phyloP scores from a whole-genome alignment of 1,140 invertebrate species.

The Drosophila pseudoobscura region DNA sequence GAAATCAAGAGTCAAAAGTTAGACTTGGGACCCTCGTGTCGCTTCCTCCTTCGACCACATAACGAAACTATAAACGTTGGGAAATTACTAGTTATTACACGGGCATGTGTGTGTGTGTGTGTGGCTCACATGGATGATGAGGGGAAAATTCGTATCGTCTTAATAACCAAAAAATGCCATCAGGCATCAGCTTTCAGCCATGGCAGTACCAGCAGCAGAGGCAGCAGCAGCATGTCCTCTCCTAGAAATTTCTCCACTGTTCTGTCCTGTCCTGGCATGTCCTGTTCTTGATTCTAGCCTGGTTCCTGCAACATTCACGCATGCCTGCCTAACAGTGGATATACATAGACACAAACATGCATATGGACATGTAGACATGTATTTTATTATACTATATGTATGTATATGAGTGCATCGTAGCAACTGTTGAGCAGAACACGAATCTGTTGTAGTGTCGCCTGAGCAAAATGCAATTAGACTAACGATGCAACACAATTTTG shows the following conservation, averaged over 20 bases:
- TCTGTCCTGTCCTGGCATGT: neutral
- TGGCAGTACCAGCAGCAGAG: constrained; percentile 7
- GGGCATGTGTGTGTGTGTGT: constrained; percentile 18
- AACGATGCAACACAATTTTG: constrained; percentile 80
- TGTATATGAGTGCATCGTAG: neutral
- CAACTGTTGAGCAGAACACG: constrained; percentile 40
- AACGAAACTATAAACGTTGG: constrained; percentile 39
- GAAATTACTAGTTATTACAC: constrained; percentile 67
- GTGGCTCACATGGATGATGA: constrained; percentile 10
- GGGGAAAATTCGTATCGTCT: constrained; percentile 60
- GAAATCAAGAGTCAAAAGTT: constrained; percentile 77
- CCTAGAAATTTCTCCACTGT: neutral
- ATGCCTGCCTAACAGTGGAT: constrained; percentile 44
- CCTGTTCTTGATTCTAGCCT: constrained; percentile 43
- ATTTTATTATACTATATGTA: constrained; percentile 3
- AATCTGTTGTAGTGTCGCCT: constrained; percentile 55
- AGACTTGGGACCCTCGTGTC: constrained; percentile 8
- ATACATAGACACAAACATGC: neutral
- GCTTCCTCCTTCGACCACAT: constrained; percentile 36
- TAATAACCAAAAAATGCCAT: constrained; percentile 80
- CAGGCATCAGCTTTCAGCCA: constrained; percentile 40
- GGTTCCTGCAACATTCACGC: constrained; percentile 60
- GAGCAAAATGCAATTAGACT: constrained; percentile 76
- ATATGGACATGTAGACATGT: neutral
- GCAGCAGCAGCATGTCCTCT: constrained; percentile 31